phyloP scores from a whole-genome alignment of 2,888 invertebrate genomes.

The Chloroclystis v-ata region DNA sequence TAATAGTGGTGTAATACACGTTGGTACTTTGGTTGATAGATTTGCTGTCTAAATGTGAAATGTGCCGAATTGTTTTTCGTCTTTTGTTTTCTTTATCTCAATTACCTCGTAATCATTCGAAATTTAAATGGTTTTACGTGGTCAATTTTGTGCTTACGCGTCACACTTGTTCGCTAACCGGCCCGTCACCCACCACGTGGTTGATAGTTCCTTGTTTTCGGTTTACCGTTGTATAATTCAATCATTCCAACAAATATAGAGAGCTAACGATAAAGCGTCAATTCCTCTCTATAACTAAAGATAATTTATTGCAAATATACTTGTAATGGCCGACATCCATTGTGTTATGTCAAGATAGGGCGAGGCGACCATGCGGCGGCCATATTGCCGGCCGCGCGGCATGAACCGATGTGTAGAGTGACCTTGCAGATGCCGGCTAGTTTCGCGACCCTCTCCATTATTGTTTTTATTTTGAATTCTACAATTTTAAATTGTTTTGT shows the following conservation, averaged over 20 bases:
- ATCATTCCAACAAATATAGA: slow-evolving; percentile 10
- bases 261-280: neutral
- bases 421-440: slow-evolving; percentile 65
- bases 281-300: slow-evolving; percentile 14
- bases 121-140: slow-evolving; percentile 36
- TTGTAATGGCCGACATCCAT: slow-evolving; percentile 69
- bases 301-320: slow-evolving; percentile 27
- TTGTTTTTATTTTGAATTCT: slow-evolving; percentile 32
- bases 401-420: slow-evolving; percentile 50
- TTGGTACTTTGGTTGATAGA: neutral
- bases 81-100: slow-evolving; percentile 17
- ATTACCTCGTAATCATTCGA: slow-evolving; percentile 29
- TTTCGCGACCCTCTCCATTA: slow-evolving; percentile 33
- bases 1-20: slow-evolving; percentile 18
- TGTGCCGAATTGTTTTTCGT: slow-evolving; percentile 21
- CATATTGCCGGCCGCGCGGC: slow-evolving; percentile 74
- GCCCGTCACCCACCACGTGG: slow-evolving; percentile 76
- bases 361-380: slow-evolving; percentile 78
- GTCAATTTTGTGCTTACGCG: slow-evolving; percentile 69
- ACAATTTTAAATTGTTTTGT: slow-evolving; percentile 46
- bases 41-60: slow-evolving; percentile 15
- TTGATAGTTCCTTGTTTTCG: slow-evolving; percentile 48
- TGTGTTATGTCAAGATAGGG: slow-evolving; percentile 77
- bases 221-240: slow-evolving; percentile 18
- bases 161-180: slow-evolving; percentile 62